These are phyloP conservation scores for Rhabdornis inornatus DNA, from an alignment of 2,113 vertebrate species.

Conservation along the genomic window DNA sequence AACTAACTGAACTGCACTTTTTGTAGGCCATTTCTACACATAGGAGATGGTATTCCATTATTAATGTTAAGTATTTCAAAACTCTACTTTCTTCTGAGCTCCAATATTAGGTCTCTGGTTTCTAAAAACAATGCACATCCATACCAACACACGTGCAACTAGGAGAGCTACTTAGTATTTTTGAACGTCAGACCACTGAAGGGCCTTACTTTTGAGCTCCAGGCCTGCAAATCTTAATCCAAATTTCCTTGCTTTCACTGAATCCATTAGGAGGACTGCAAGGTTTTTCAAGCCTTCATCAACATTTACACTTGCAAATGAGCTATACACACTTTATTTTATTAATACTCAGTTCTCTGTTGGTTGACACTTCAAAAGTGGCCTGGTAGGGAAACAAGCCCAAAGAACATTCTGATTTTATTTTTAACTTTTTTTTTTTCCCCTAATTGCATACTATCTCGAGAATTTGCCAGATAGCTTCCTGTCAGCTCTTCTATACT, in stretches of 20 bases:
- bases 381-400: not conserved
- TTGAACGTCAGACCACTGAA: not conserved
- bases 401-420: not conserved
- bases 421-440: not conserved
- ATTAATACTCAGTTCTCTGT: not conserved
- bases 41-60: not conserved
- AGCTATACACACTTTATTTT: not conserved
- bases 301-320: not conserved
- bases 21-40: not conserved
- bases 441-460: not conserved
- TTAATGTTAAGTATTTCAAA: not conserved
- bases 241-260: not conserved
- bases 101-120: not conserved
- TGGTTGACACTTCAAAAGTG: not conserved
- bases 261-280: not conserved
- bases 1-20: not conserved
- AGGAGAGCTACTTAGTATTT: not conserved
- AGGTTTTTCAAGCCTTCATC: not conserved
- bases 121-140: not conserved
- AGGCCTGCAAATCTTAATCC: not conserved
- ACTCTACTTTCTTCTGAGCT: not conserved
- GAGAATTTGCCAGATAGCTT: slow-evolving; percentile 38
- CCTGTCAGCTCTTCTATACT: slow-evolving; percentile 29
- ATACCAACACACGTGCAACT: not conserved
- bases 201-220: not conserved